phyloP scores from a whole-genome alignment of 2,888 invertebrate species.

The Rapana venosa region DNA sequence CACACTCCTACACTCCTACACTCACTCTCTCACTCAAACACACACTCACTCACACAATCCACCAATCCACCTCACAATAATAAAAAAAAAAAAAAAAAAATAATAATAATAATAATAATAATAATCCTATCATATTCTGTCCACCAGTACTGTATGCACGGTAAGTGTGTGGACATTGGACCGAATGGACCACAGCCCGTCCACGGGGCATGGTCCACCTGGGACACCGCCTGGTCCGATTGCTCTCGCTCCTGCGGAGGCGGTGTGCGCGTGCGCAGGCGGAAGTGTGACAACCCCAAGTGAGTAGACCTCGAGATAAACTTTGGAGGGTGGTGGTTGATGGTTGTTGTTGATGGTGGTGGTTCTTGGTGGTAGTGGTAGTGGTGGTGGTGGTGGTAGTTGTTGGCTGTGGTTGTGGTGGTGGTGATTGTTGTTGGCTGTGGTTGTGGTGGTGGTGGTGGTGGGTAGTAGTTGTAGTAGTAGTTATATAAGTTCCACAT shows the following conservation, averaged over 20 bases:
- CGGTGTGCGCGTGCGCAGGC: conserved; percentile 58
- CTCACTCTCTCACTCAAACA: too few species aligned
- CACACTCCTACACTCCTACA: too few species aligned
- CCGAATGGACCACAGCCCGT: conserved; percentile 54
- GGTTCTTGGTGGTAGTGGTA: not conserved
- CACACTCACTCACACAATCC: too few species aligned
- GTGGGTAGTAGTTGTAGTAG: too few species aligned
- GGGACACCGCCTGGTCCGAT: conserved; percentile 57
- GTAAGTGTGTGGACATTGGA: conserved; percentile 61
- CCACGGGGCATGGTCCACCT: conserved; percentile 66
- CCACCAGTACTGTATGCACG: conserved; percentile 64
- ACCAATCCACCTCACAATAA: too few species aligned
- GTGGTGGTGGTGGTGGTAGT: not conserved
- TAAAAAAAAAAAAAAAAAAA: not conserved
- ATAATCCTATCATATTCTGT: not conserved
- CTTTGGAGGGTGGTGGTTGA: too few species aligned
- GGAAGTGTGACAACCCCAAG: conserved; percentile 65
- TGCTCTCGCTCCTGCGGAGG: conserved; percentile 67
- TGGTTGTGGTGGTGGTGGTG: too few species aligned
- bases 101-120: not conserved
- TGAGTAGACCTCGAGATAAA: conserved; percentile 45
- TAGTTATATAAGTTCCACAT: too few species aligned
- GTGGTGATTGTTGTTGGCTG: too few species aligned
- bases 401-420: not conserved
- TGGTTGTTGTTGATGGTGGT: not conserved